phyloP scores from a whole-genome alignment of 1,140 invertebrate species.

The Oncopeltus fasciatus region DNA sequence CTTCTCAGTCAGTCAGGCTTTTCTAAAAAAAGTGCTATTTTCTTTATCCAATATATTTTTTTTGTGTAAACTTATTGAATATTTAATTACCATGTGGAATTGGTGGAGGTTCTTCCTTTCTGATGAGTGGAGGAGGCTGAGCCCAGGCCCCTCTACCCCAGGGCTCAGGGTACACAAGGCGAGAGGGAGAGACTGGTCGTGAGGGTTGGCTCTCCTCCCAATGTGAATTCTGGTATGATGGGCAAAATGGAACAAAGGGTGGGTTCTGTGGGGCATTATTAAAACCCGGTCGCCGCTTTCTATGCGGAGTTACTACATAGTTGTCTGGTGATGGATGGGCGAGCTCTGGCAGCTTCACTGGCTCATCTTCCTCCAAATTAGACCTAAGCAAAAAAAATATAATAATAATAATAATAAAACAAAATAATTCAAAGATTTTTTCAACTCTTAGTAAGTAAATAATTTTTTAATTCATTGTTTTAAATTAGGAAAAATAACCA shows the following conservation, averaged over 20 bases:
- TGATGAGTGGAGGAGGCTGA: not conserved
- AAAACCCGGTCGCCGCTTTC: slow-evolving; percentile 67
- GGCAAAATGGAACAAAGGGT: slow-evolving; percentile 63
- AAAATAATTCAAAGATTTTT: not conserved
- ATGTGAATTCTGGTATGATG: slow-evolving; percentile 40
- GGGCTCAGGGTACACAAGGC: slow-evolving; percentile 18
- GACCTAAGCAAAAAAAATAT: slow-evolving; percentile 3
- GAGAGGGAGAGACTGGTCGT: slow-evolving; percentile 23
- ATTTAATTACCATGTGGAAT: not conserved
- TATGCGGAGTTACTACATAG: slow-evolving; percentile 68
- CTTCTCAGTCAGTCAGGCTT: too few relatives aligned
- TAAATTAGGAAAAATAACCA: too few relatives aligned
- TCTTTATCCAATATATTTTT: too few relatives aligned
- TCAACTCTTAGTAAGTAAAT: too few relatives aligned
- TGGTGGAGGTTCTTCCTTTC: slow-evolving; percentile 7
- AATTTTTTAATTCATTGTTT: too few relatives aligned
- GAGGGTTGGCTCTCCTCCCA: slow-evolving; percentile 1
- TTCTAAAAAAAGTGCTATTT: too few relatives aligned
- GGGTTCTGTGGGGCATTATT: slow-evolving; percentile 73
- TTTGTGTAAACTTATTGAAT: too few relatives aligned
- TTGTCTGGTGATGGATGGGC: slow-evolving; percentile 33
- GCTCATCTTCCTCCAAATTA: slow-evolving; percentile 22
- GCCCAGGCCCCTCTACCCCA: not conserved
- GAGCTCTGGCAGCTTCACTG: slow-evolving; percentile 33
- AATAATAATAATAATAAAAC: not conserved